Base-by-base conservation (phyloP, 2,113 vertebrate genomes). In the Lophura nycthemera region DNA sequence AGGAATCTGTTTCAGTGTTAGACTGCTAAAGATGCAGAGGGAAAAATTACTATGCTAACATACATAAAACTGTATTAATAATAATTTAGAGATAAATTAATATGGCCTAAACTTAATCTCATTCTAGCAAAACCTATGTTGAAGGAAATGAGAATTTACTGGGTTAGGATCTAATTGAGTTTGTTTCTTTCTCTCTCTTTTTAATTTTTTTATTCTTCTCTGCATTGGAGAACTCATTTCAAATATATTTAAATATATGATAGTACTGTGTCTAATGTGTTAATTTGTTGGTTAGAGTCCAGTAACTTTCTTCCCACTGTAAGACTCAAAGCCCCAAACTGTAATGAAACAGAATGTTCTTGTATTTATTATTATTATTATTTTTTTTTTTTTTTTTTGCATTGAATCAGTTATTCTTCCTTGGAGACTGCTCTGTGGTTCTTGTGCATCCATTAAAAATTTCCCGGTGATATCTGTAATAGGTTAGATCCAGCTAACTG, bases 71-170 rank as follows among this genome's bases (percentile, higher is more conserved):
- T 52, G 12, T 66, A 82, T 86, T 88, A 76, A 74, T 90, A 90
- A 78, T 75, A 88, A 90, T 91, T 69, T 93, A 36, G 20, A 66
- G 74, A 48, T 92, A 79, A 94, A 93, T 82, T 92, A 90, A 85
- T 92, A 70, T 54, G 42, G 3, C 16, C 48, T 78, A 64, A 92
- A 21, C 19, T 57, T 89, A 93, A 92, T 95, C 66, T 85, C 29
- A 71, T 94, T 93, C 54, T 79, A 30, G 52, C 4, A 88, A 93
- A 90, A 86, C 34, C 10, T 52, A 65, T 50, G 43, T 59, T 93
- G 70, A 89, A 92, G 52, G 77, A 92, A 90, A 94, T 94, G 73
- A 90, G 40, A 78, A 90, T 93, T 90, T 87, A 86, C 48, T 65
- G 13, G 52, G 11, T 73, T 84, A 85, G 8, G 32, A 57, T 79